Evolutionary conservation across 2,888 invertebrate species (phyloP), one percentile per base, ranked within the genome.

Genomic region (Tridacna crocea): DNA sequence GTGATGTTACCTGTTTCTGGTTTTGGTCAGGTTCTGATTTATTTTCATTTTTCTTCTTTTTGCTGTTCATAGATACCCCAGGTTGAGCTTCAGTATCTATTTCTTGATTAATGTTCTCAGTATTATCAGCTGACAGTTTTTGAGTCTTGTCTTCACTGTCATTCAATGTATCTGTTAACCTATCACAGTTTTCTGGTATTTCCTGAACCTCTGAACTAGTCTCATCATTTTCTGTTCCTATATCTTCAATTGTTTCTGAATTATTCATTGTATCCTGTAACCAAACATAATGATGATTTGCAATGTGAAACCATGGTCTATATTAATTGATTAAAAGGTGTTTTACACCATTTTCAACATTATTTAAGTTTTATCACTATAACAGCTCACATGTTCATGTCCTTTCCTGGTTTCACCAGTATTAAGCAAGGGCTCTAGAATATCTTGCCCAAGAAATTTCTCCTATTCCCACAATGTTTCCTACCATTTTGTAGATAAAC

Each of bases 11-110:
- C 68, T 70, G 70, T 75, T 79, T 86, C 63, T 82, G 83, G 68
- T 79, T 86, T 17, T 81, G 80, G 75, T 83, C 80, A 22, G 80
- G 79, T 22, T 61, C 75, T 17, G 61, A 26, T 75, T 78, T 85
- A 75, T 80, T 79, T 58, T 78, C 65, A 66, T 82, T 86, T 72
- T 73, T 79, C 76, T 82, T 83, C 72, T 72, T 83, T 65, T 55
- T 76, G 60, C 27, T 66, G 15, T 68, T 60, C 26, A 60, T 48
- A 19, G 12, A 66, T 61, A 75, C 19, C 46, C 65, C 65, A n/a
- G 48, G 36, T 15, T 48, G 48, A n/a, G n/a, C 70, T 15, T 63
- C 47, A 26, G 27, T 26, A 6, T 66, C 36, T 13, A 22, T 61
- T 24, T 61, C 61, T 22, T 22, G 13, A 46, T 46, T 27, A 2